These are phyloP conservation scores for Stegastes partitus DNA, from an alignment of 2,113 vertebrate species.

Conservation along the genomic window DNA sequence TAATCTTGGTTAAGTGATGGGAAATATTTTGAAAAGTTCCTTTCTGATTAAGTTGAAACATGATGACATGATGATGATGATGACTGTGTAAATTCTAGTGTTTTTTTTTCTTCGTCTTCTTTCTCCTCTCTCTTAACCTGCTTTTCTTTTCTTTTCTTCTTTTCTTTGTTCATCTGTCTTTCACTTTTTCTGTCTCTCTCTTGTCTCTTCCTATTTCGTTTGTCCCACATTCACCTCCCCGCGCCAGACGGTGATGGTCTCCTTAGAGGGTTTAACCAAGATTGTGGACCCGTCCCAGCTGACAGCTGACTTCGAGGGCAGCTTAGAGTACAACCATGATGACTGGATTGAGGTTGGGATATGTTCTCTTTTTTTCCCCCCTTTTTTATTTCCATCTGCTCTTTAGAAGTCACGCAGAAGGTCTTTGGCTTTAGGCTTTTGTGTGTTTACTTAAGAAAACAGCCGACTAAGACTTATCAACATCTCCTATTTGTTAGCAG, in stretches of 20 bases:
- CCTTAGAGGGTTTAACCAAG: slow-evolving; percentile 98
- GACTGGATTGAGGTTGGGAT: slow-evolving; percentile 97
- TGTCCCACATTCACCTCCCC: slow-evolving; percentile 21
- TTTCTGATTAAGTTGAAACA: slow-evolving; percentile 9
- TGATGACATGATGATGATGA: neutral
- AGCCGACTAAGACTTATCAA: neutral
- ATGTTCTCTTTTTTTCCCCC: slow-evolving; percentile 30
- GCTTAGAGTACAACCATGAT: slow-evolving; percentile 98
- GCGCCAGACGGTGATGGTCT: slow-evolving; percentile 96
- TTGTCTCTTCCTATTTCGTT: neutral
- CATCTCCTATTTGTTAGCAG: neutral
- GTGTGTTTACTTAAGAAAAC: slow-evolving; percentile 1
- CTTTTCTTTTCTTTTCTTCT: neutral
- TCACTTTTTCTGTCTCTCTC: neutral
- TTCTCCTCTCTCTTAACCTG: neutral
- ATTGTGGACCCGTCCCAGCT: slow-evolving; percentile 98
- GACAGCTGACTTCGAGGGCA: slow-evolving; percentile 97
- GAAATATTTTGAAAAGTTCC: slow-evolving; percentile 44
- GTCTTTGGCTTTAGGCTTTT: neutral
- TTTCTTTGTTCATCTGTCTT: neutral
- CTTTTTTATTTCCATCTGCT: neutral
- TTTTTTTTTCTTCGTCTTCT: neutral
- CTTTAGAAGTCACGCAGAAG: neutral
- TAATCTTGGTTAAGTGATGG: slow-evolving; percentile 40
- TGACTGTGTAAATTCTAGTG: neutral